Base-by-base conservation (phyloP, 2,113 vertebrate genomes). In the Vidua macroura region DNA sequence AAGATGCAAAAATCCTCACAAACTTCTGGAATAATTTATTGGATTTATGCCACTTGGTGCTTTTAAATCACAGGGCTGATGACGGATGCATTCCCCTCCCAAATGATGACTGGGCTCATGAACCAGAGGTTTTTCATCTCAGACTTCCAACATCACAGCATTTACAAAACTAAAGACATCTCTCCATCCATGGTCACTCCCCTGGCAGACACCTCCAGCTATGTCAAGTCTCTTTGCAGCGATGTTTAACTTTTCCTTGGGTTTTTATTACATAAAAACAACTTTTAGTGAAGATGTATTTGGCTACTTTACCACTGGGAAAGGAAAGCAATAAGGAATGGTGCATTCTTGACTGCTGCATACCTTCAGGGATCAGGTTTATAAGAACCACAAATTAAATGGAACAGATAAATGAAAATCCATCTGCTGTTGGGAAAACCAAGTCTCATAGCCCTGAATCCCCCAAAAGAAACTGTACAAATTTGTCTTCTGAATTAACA, bases 381-480 rank as follows among this genome's bases (percentile, higher is more conserved):
- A 77, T 91, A 88, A 74, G 64, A 90, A 72, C 22, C 63, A 90
- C 3, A 6, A 78, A 93, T 81, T 95, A 95, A 94, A 96, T 63
- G 56, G 83, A 93, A 95, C 37, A 94, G 88, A 88, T 56, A 90
- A 97, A 93, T 78, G 39, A 96, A 96, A 95, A 94, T 86, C 79
- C 90, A 92, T 60, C 92, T 88, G 87, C 96, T 92, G 56, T 37
- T 85, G 87, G 94, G 89, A 95, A 97, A 91, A 87, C 31, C 33
- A 63, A 80, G 70, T 43, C 56, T 81, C 78, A 69, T 2, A 91
- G 68, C 27, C 85, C 41, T 14, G 24, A 90, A 86, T 55, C 7
- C 64, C 82, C 82, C 63, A 59, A 64, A 86, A 93, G 85, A 83
- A 91, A 67, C 55, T 20, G 25, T 59, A 80, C 58, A 86, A 89